Conservation (phyloP, 2,113 vertebrate species). For the Notarius lentiginosus region DNA sequence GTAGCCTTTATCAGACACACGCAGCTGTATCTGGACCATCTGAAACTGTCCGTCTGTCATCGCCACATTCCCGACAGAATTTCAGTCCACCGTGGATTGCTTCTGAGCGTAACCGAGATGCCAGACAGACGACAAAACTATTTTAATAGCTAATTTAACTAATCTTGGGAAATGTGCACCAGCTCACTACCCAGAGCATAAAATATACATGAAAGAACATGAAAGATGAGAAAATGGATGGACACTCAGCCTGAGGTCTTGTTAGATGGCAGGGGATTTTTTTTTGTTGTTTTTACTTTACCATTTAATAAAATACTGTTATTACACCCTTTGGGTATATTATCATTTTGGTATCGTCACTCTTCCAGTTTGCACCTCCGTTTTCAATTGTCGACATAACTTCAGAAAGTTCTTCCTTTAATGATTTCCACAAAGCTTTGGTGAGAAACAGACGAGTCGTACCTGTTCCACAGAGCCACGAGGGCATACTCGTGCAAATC, state of each 20-base stretch:
- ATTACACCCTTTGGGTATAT: neutral
- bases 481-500: constrained; percentile 92
- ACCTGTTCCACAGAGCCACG: constrained; percentile 97
- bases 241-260: neutral
- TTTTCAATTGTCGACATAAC: neutral
- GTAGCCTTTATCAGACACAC: constrained; percentile 3
- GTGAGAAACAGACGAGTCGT: neutral
- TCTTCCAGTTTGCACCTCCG: neutral
- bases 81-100: neutral
- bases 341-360: neutral
- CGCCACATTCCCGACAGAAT: neutral
- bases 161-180: neutral
- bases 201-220: neutral
- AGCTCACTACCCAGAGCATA: neutral
- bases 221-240: neutral
- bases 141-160: neutral
- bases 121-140: neutral
- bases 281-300: neutral
- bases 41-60: neutral
- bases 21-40: neutral
- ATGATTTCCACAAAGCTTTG: neutral
- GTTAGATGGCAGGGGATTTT: neutral
- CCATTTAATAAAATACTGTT: neutral
- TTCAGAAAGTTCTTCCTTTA: neutral
- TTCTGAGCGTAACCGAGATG: neutral